A percentile compares a stretch with the other conserved stretches of the same genome.
phyloP scores from a whole-genome alignment of 2,113 vertebrate genomes.

The Anarrhichthys ocellatus region DNA sequence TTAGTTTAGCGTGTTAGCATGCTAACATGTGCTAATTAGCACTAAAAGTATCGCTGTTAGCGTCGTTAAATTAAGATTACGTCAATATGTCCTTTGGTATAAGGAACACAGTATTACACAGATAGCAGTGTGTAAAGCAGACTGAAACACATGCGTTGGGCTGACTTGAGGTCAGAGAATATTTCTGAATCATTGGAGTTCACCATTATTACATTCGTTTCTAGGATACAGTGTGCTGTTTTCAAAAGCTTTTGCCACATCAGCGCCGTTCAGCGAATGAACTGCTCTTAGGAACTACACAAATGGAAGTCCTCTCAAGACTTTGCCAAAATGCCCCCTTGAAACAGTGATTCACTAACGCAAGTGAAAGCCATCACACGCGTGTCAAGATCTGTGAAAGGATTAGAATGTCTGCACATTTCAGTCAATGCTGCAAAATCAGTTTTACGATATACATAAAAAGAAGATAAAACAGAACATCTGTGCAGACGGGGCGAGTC shows the following conservation, averaged over 20 bases:
- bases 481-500: background rate
- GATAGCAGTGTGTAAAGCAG: background rate
- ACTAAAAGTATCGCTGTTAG: background rate
- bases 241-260: conserved; percentile 51
- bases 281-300: conserved; percentile 51
- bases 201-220: conserved; percentile 51
- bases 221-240: conserved; percentile 50
- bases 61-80: background rate
- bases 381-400: background rate
- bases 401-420: conserved; percentile 18
- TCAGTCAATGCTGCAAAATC: conserved; percentile 16
- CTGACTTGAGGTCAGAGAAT: conserved; percentile 45
- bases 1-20: background rate
- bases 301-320: conserved; percentile 50
- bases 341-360: conserved; percentile 37
- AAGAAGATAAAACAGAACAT: background rate
- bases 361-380: conserved; percentile 26
- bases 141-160: conserved; percentile 22
- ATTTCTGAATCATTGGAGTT: conserved; percentile 50
- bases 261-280: conserved; percentile 65
- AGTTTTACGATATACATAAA: background rate
- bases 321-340: conserved; percentile 38
- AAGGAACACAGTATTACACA: background rate
- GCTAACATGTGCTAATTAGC: background rate
- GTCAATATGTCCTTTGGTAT: background rate